Evolutionary conservation across 2,113 vertebrate genomes (phyloP).

Genomic region (Antennarius striatus): DNA sequence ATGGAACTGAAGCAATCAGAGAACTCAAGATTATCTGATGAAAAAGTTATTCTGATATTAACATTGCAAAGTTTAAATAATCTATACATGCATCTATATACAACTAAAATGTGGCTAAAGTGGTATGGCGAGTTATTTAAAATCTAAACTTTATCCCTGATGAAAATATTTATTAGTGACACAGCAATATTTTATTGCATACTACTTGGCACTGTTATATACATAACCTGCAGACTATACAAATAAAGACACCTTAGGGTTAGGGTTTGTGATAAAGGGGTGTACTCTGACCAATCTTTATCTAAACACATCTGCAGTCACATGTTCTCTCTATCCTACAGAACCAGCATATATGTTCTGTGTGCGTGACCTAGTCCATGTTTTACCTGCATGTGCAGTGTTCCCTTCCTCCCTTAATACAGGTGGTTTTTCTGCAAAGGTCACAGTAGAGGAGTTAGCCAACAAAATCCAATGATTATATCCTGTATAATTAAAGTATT

Average conservation of each 20-base stretch:
- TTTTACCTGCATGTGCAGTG: slow-evolving; percentile 67
- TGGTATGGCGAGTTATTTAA: no score
- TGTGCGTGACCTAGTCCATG: background rate
- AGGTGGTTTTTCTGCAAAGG: slow-evolving; percentile 66
- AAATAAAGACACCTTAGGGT: no score
- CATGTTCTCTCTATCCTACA: slow-evolving; percentile 1
- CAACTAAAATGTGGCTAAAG: no score
- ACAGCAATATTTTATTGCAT: no score
- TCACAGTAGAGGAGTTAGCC: background rate
- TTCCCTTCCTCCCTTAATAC: slow-evolving; percentile 56
- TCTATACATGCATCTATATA: background rate
- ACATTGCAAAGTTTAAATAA: no score
- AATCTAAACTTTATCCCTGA: no score
- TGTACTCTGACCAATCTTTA: slow-evolving; percentile 9
- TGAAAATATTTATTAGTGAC: no score
- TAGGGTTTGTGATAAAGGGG: no score
- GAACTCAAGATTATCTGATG: background rate
- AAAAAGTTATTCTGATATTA: no score
- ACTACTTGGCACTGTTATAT: no score
- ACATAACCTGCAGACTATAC: background rate
- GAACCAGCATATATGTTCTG: background rate
- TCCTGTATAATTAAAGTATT: no score
- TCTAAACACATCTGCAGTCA: background rate
- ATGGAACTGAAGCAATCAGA: slow-evolving; percentile 63
- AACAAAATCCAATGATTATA: background rate